Evolutionary conservation across 2,113 vertebrate species (phyloP).

Genomic region (Eulacestoma nigropectus): DNA sequence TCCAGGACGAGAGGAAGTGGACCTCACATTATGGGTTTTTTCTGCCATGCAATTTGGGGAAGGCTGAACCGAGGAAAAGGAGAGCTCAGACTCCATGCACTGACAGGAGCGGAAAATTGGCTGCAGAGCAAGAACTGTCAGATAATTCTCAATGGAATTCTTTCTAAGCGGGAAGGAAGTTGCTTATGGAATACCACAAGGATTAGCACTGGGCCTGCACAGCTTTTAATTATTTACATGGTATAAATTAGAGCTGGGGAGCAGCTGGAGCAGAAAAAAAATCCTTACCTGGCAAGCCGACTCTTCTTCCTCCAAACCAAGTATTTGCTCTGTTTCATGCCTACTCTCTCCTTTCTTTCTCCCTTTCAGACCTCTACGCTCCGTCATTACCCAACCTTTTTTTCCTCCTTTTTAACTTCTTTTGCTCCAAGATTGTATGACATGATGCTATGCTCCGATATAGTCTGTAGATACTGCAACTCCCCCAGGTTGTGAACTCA

Average conservation of each 20-base stretch:
- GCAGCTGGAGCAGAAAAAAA: background rate
- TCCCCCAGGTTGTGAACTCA: background rate
- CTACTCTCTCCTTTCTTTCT: background rate
- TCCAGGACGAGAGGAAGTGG: background rate
- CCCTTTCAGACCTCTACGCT: background rate
- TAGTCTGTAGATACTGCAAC: background rate
- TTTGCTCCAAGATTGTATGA: background rate
- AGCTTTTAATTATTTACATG: conserved; percentile 50
- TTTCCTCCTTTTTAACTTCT: background rate
- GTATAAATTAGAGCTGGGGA: conserved; percentile 13
- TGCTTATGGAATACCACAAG: conserved; percentile 56
- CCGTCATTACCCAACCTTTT: background rate
- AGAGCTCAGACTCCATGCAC: background rate
- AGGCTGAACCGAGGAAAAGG: background rate
- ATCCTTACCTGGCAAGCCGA: background rate
- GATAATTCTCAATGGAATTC: conserved; percentile 44
- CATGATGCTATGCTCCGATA: background rate
- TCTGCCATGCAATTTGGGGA: background rate
- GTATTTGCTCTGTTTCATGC: background rate
- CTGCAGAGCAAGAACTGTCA: background rate
- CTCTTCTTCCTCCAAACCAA: background rate
- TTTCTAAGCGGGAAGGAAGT: conserved; percentile 31
- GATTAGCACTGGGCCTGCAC: conserved; percentile 16
- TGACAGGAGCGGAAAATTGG: background rate
- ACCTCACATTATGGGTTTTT: background rate